Evolutionary conservation across 2,113 vertebrate species (phyloP), one percentile per base, ranked within the genome.

Genomic region (Protobothrops mucrosquamatus): DNA sequence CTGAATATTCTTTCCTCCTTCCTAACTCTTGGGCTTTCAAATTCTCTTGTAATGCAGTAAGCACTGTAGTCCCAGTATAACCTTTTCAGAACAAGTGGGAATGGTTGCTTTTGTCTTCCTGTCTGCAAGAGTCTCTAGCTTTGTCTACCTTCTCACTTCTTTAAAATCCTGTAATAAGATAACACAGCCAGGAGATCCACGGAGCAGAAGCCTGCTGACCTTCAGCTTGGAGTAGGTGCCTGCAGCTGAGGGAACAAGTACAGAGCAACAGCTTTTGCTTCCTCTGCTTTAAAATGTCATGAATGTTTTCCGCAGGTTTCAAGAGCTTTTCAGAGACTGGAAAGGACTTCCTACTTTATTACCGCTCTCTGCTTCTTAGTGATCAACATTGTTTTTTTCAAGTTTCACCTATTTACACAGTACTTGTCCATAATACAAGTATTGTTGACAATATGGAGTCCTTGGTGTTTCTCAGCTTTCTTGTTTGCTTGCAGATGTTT

Each of bases 51-150:
- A 15, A 54, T 87, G 86, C 3, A 74, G 56, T 26, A 91, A 89
- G 20, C 39, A 4, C 1, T 10, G 10, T 59, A 18, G 5, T 1
- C 34, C 86, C 61, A 54, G 9, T 6, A 3, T 48, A 0, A n/a
- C 48, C 86, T 0, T 1, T 61, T 0, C 59, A 39, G 26, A 94
- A 20, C 85, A 95, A 94, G 88, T 92, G 57, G 96, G 91, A 85
- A 86, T 22, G 54, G 26, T 69, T 0, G 57, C 89, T 95, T 97
- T 97, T 97, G 97, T 97, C 56, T 8, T 88, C 61, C 56, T 93
- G 93, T 88, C 94, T 43, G 26, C 93, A 92, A 90, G 94, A 87
- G 94, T 93, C 95, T 94, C 94, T 91, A 51, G 23, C 3, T 85
- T 54, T 93, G 85, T 90, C 85, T 92, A 29, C 52, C 92, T 92